These are phyloP conservation scores for Ramphastos sulfuratus DNA, from an alignment of 2,113 vertebrate species.

Conservation along the genomic window DNA sequence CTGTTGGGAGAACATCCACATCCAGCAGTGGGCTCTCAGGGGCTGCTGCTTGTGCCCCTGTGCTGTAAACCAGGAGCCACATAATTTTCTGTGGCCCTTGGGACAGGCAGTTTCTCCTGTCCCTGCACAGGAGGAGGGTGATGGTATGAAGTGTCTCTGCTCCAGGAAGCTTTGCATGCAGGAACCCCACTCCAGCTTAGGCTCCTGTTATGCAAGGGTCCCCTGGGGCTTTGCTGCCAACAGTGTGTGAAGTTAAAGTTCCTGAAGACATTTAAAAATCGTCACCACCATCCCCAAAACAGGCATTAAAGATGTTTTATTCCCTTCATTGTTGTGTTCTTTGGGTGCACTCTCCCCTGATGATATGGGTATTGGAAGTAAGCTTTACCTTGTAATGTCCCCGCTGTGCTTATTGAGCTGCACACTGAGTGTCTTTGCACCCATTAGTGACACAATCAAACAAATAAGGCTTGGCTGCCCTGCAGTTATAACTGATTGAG, in stretches of 20 bases:
- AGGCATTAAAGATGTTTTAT: not conserved
- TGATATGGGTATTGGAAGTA: not conserved
- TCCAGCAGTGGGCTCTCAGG: not conserved
- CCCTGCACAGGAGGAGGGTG: fast-evolving
- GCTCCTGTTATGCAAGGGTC: not conserved
- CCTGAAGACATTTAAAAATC: not conserved
- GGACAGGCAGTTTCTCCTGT: not conserved
- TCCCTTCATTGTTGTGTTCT: not conserved
- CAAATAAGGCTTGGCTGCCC: not conserved
- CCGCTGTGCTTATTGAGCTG: not conserved
- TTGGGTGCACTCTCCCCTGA: not conserved
- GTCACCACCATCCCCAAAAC: not conserved
- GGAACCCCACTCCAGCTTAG: not conserved
- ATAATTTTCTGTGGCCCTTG: not conserved
- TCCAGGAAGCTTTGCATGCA: not conserved
- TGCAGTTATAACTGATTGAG: constrained; percentile 19
- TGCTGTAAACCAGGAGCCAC: not conserved
- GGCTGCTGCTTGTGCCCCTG: not conserved
- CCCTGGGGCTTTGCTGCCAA: not conserved
- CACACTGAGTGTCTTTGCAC: not conserved
- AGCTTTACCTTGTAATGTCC: not conserved
- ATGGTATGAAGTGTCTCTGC: not conserved
- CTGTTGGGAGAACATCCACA: not conserved
- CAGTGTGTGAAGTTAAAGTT: not conserved
- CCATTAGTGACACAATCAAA: not conserved